Conservation (phyloP, 2,797 vertebrate species). For the Sebastes hopkinsi region DNA sequence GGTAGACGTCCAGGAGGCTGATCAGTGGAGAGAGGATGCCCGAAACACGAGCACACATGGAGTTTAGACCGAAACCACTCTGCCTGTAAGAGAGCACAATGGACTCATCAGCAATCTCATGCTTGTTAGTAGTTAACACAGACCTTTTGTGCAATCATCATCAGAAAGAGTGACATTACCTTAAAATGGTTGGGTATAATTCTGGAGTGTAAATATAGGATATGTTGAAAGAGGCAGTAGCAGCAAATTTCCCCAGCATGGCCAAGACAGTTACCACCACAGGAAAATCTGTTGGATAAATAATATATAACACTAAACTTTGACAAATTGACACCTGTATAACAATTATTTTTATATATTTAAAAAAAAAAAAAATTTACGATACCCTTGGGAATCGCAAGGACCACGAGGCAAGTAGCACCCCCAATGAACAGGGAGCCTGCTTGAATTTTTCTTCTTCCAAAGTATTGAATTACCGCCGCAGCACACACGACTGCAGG, state of each 20-base stretch:
- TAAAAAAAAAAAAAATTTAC: background rate
- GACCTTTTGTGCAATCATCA: no score
- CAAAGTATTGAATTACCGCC: slow-evolving; percentile 74
- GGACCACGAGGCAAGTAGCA: slow-evolving; percentile 22
- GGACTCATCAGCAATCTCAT: no score
- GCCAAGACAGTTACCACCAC: slow-evolving; percentile 76
- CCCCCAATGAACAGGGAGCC: slow-evolving; percentile 52
- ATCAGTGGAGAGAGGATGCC: no score
- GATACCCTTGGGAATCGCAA: slow-evolving; percentile 81
- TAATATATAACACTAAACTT: background rate
- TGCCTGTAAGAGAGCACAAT: no score
- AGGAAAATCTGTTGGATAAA: slow-evolving; percentile 70
- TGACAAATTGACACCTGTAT: background rate
- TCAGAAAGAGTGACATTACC: slow-evolving; percentile 63
- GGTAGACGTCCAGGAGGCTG: no score
- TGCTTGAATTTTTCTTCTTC: slow-evolving; percentile 78
- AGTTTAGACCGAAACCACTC: no score
- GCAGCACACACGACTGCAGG: slow-evolving; percentile 63
- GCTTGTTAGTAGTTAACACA: no score
- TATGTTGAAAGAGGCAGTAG: slow-evolving; percentile 70
- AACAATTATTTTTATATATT: background rate
- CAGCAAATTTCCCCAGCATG: slow-evolving; percentile 79
- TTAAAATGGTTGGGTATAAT: slow-evolving; percentile 85
- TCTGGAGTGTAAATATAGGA: slow-evolving; percentile 83
- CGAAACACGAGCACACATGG: no score